A percentile compares a stretch with the other conserved stretches of the same genome.
Evolutionary conservation across 1,140 invertebrate species (phyloP).

Genomic region (Anastrepha ludens): DNA sequence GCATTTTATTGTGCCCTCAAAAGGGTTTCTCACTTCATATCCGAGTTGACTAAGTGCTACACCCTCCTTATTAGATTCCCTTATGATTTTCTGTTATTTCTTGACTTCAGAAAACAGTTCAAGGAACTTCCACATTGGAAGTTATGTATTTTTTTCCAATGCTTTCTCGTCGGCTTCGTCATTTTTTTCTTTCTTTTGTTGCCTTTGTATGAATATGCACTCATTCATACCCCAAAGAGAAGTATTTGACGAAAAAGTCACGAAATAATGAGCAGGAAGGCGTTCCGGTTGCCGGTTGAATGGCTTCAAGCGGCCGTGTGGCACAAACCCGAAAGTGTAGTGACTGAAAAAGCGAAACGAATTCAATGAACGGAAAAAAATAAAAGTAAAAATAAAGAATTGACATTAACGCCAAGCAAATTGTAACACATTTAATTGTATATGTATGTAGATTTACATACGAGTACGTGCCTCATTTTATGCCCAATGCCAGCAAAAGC

Average conservation of each 20-base stretch:
- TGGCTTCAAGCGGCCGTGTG: neutral
- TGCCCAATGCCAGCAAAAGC: neutral
- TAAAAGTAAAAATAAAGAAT: neutral
- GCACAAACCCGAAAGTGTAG: slow-evolving; percentile 29
- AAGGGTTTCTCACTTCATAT: slow-evolving; percentile 20
- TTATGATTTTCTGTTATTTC: neutral
- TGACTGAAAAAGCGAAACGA: slow-evolving; percentile 22
- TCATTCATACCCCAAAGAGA: too few species aligned
- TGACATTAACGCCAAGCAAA: neutral
- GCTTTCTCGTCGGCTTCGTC: neutral
- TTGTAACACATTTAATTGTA: neutral
- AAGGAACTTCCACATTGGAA: neutral
- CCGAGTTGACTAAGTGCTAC: neutral
- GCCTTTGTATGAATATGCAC: too few species aligned
- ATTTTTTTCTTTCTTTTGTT: too few species aligned
- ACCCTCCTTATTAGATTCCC: neutral
- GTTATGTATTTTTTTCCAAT: neutral
- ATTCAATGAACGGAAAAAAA: neutral
- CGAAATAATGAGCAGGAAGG: slow-evolving; percentile 44
- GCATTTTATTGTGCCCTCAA: neutral
- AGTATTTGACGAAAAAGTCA: slow-evolving; percentile 15
- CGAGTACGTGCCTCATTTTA: neutral
- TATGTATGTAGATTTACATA: neutral
- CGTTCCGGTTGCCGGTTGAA: slow-evolving; percentile 46
- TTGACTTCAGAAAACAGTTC: slow-evolving; percentile 7